Percentiles rank a stretch among this genome's conserved stretches.
These are phyloP conservation scores for Chymomyza procnemis DNA, from an alignment of 2,888 invertebrate species.

Conservation along the genomic window DNA sequence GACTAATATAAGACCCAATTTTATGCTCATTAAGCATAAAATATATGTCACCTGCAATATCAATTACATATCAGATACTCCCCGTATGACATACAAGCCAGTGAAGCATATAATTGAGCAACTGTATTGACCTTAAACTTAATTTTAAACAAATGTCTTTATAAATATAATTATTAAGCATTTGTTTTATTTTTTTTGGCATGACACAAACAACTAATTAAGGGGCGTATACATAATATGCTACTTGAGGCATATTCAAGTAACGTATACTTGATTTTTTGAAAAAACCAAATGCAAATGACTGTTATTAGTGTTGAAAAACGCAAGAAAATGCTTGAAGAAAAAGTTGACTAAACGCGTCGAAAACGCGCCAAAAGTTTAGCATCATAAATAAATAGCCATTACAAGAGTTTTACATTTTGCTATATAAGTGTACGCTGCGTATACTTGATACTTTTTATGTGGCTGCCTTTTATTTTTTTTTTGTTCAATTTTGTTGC, in stretches of 20 bases:
- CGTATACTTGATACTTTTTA: constrained; percentile 1
- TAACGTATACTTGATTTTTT: constrained; percentile 3
- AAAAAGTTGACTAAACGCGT: neutral
- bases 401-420: constrained; percentile 64
- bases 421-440: constrained; percentile 22
- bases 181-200: neutral
- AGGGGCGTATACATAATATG: neutral
- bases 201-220: neutral
- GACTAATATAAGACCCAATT: constrained; percentile 41
- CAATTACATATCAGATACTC: constrained; percentile 12
- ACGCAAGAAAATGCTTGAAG: neutral
- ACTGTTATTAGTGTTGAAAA: constrained; percentile 4
- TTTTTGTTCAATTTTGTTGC: no score
- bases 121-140: constrained; percentile 43
- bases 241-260: neutral
- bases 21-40: constrained; percentile 61
- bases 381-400: constrained; percentile 43
- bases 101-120: constrained; percentile 62
- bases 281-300: constrained; percentile 19
- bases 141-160: neutral
- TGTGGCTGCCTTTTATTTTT: neutral
- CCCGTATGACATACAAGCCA: constrained; percentile 42
- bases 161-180: neutral
- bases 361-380: constrained; percentile 14
- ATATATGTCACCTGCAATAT: constrained; percentile 22